Evolutionary conservation across 2,888 invertebrate species (phyloP).

Genomic region (Hemithea aestivaria): DNA sequence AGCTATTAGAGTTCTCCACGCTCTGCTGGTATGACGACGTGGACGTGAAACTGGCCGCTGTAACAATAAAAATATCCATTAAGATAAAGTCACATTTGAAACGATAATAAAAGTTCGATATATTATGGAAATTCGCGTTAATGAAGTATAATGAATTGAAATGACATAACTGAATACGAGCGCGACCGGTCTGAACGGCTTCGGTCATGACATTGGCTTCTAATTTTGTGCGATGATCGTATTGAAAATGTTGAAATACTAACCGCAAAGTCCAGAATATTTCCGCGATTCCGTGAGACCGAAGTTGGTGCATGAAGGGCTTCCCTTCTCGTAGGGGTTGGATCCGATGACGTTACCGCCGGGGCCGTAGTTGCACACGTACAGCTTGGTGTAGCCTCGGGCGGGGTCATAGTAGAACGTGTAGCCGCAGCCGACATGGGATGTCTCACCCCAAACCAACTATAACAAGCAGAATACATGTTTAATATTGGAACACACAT

Average conservation of each 20-base stretch:
- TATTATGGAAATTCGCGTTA: constrained; percentile 25
- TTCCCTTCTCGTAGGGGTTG: constrained; percentile 87
- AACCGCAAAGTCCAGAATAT: constrained; percentile 89
- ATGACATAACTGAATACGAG: constrained; percentile 18
- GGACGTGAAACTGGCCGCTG: constrained; percentile 64
- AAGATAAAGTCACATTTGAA: constrained; percentile 21
- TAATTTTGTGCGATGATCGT: constrained; percentile 19
- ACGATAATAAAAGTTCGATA: constrained; percentile 20
- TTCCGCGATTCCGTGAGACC: constrained; percentile 85
- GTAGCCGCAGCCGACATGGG: constrained; percentile 91
- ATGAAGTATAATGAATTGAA: constrained; percentile 25
- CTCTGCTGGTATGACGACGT: constrained; percentile 64
- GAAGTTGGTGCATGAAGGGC: constrained; percentile 84
- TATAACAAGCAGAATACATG: constrained; percentile 46
- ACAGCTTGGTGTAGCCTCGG: constrained; percentile 88
- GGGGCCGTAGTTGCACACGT: constrained; percentile 92
- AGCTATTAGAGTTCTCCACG: constrained; percentile 65
- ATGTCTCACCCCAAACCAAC: constrained; percentile 94
- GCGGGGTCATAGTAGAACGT: constrained; percentile 87
- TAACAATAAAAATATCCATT: constrained; percentile 36
- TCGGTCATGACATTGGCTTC: constrained; percentile 18
- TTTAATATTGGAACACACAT: constrained; percentile 10
- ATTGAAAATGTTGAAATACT: constrained; percentile 50
- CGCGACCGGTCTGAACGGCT: constrained; percentile 18
- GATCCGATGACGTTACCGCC: constrained; percentile 88